Conservation (phyloP, 2,888 invertebrate species). For the Chymomyza fuscimana region DNA sequence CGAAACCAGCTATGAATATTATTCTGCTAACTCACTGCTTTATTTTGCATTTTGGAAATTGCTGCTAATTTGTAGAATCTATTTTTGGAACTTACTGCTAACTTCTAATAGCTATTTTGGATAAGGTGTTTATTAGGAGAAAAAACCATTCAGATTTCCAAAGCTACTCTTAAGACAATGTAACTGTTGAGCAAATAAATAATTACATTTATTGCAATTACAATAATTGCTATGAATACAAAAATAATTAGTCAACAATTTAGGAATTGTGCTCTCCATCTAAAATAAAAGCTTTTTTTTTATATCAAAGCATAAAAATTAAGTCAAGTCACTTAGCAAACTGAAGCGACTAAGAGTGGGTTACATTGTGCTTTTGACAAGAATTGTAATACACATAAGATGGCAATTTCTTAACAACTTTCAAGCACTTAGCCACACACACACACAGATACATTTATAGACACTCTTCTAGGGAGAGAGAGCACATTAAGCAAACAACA, state of each 20-base stretch:
- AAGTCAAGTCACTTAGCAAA: slow-evolving; percentile 39
- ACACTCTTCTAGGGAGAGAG: slow-evolving; percentile 24
- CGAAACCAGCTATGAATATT: no score
- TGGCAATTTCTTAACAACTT: slow-evolving; percentile 27
- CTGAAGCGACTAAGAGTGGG: slow-evolving; percentile 24
- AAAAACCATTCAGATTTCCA: no score
- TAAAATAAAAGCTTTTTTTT: background rate
- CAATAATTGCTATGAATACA: background rate
- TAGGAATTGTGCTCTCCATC: background rate
- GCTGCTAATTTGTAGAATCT: no score
- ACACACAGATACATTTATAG: slow-evolving; percentile 10
- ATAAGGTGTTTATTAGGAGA: no score
- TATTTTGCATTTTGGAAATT: no score
- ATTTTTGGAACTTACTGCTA: no score
- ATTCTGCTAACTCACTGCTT: no score
- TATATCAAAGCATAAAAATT: background rate
- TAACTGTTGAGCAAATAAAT: slow-evolving; percentile 2
- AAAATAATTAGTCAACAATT: background rate
- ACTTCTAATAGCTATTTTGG: no score
- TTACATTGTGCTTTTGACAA: slow-evolving; percentile 27
- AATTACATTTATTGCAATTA: background rate
- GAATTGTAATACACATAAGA: background rate
- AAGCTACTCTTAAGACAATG: background rate
- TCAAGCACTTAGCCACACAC: slow-evolving; percentile 36
- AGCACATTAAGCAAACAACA: background rate